These are phyloP conservation scores for Halichoeres trimaculatus DNA, from an alignment of 2,113 vertebrate genomes.

Conservation along the genomic window DNA sequence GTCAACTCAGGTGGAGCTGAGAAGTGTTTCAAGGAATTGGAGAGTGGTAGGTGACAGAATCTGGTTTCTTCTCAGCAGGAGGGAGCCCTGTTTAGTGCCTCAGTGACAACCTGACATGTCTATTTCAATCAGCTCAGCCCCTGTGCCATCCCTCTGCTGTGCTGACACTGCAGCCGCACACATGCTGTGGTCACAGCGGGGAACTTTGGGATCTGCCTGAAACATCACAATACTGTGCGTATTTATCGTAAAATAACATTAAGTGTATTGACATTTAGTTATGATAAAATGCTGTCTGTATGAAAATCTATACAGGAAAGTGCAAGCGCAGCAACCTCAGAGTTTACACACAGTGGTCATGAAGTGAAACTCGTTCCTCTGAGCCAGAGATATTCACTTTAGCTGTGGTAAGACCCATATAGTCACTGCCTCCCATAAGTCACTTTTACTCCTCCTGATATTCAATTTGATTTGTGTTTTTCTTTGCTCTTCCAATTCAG, in stretches of 20 bases:
- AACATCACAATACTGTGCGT: constrained; percentile 39
- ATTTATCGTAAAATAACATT: constrained; percentile 33
- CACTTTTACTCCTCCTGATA: constrained; percentile 38
- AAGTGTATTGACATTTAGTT: constrained; percentile 34
- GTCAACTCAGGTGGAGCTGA: constrained; percentile 18
- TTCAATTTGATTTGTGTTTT: constrained; percentile 49
- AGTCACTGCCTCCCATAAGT: constrained; percentile 38
- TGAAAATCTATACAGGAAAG: constrained; percentile 38
- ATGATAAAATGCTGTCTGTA: constrained; percentile 31
- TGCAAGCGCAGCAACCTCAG: constrained; percentile 16
- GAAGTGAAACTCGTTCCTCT: constrained; percentile 29
- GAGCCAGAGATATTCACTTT: constrained; percentile 13
- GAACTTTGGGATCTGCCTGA: constrained; percentile 19
- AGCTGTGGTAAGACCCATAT: constrained; percentile 25
- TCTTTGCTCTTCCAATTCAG: constrained; percentile 45
- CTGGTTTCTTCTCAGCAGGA: constrained; percentile 47
- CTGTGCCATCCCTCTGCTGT: constrained; percentile 10
- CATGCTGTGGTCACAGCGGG: constrained; percentile 42
- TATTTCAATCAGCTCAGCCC: constrained; percentile 47
- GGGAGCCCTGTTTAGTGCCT: constrained; percentile 32
- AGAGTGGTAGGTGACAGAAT: constrained; percentile 23
- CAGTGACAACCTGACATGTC: constrained; percentile 45
- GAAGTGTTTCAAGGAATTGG: not conserved
- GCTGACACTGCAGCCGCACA: constrained; percentile 50
- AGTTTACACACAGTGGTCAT: constrained; percentile 34